Conservation (phyloP, 2,797 vertebrate species). For the Lemur catta region DNA sequence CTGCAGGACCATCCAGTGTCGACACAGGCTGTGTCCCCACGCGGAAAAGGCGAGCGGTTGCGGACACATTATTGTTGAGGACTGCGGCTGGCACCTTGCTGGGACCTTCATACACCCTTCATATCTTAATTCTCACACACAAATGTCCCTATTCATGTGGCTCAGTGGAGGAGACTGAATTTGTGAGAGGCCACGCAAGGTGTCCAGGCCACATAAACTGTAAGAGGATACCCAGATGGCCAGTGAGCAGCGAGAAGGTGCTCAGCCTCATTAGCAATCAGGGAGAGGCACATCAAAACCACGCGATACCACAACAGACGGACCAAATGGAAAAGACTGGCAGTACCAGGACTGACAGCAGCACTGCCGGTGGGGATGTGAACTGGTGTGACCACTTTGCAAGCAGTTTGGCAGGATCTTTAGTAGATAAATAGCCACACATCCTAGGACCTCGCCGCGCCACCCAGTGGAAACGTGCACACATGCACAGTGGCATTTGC, state of each 20-base stretch:
- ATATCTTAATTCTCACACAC: background rate
- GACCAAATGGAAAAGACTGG: background rate
- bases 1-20: background rate
- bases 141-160: background rate
- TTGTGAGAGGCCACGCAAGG: background rate
- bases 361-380: background rate
- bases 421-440: background rate
- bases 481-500: background rate
- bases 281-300: background rate
- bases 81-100: background rate
- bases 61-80: background rate
- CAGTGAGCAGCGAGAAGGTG: background rate
- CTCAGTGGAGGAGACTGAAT: background rate
- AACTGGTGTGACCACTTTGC: background rate
- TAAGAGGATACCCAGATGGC: background rate
- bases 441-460: background rate
- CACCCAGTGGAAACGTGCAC: background rate
- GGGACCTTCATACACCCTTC: background rate
- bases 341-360: background rate
- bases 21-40: background rate
- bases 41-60: background rate
- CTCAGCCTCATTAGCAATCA: no score
- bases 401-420: background rate
- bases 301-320: no score
- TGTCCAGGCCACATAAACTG: background rate